Evolutionary conservation across 1,140 invertebrate species (phyloP).

Genomic region (Tyrophagus putrescentiae): DNA sequence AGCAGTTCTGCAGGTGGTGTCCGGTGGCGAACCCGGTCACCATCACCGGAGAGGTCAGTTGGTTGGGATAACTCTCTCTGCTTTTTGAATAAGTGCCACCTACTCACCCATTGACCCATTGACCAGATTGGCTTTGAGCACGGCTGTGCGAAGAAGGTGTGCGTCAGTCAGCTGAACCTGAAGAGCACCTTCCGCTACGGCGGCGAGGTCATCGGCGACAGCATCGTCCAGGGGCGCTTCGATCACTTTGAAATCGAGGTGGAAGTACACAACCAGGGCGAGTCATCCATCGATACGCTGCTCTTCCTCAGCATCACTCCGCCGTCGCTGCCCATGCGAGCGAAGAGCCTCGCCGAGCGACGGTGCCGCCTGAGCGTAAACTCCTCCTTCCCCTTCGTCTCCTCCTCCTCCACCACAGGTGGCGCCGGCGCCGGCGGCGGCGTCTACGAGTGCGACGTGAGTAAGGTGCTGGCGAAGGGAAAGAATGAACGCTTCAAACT

Average conservation of each 20-base stretch:
- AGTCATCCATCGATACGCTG: constrained; percentile 15
- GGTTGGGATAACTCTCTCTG: background rate
- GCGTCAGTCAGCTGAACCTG: background rate
- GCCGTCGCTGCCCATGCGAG: background rate
- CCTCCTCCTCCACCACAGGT: too few relatives aligned
- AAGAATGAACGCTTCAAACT: constrained; percentile 6
- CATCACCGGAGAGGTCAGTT: constrained; percentile 12
- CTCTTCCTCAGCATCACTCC: background rate
- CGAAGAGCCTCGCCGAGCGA: too few relatives aligned
- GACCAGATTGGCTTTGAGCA: constrained; percentile 14
- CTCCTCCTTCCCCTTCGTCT: too few relatives aligned
- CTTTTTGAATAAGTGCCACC: background rate
- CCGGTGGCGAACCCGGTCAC: constrained; percentile 7
- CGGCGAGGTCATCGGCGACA: background rate
- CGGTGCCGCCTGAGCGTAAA: too few relatives aligned
- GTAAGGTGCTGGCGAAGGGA: constrained; percentile 6
- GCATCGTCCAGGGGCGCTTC: constrained; percentile 14
- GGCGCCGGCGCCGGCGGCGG: too few relatives aligned
- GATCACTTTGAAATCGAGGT: constrained; percentile 2
- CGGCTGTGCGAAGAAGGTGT: constrained; percentile 12
- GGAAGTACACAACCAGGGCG: background rate
- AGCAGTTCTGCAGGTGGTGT: constrained; percentile 12
- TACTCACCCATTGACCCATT: too few relatives aligned
- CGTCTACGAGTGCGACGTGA: constrained; percentile 14
- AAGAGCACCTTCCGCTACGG: constrained; percentile 5